Evolutionary conservation across 2,797 vertebrate genomes (phyloP), one percentile per base, ranked within the genome.

Genomic region (Enteromius paludinosus): DNA sequence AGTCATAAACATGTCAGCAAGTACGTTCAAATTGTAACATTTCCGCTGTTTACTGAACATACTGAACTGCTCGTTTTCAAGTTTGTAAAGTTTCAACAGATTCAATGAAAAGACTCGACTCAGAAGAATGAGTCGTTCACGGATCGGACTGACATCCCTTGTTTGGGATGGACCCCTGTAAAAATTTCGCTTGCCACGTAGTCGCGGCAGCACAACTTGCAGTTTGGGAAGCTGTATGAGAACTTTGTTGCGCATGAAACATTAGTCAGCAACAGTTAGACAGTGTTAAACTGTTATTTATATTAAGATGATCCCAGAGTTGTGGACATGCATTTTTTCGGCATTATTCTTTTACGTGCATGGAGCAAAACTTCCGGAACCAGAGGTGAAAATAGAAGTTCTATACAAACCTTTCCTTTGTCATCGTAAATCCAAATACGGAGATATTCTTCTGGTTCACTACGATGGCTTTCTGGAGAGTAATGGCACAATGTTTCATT

Each of bases 381-480:
- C 96, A 23, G 97, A 99, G 65, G 97, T 99, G 82, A 96, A 97
- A 88, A 92, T 97, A 69, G 95, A 98, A 90, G 95, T 98, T 87
- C 78, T 97, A 38, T 93, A 97, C 79, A 97, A 96, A 89, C 97
- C 97, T 0, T 96, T 98, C 82, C 86, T 97, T 85, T 99, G 98
- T 90, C 94, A 95, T 74, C 94, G 97, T 56, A 96, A 92, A 86
- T 96, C 95, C 17, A 98, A 98, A 85, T 95, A 95, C 86, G 97
- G 98, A 64, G 98, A 99, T 72, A 92, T 97, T 93, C 92, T 99
- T 92, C 90, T 98, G 83, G 94, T 99, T 8, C 97, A 99, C 90
- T 97, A 96, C 84, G 96, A 98, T 1, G 98, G 97, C 38, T 98
- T 89, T 89, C 84, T 99, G 90, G 95, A 97, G 90, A 96, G 92